Conservation (phyloP, 1,140 invertebrate genomes). For the Hestina assimilis region DNA sequence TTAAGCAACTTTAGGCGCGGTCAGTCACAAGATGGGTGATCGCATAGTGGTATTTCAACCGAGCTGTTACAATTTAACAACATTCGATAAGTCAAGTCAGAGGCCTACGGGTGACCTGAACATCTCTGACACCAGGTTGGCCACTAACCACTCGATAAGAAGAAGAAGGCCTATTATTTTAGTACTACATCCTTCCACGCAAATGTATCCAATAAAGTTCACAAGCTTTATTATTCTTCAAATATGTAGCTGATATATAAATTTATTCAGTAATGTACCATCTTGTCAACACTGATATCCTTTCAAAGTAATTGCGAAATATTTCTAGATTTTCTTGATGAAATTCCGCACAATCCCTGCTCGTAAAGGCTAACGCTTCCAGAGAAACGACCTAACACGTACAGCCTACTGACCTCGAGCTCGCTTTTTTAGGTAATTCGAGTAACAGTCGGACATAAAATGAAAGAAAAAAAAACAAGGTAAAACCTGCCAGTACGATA, state of each 20-base stretch:
- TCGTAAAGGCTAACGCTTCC: not conserved
- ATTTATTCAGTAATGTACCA: not conserved
- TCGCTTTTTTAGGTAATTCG: slow-evolving; percentile 23
- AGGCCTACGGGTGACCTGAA: no score
- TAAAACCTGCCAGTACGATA: not conserved
- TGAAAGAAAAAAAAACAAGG: slow-evolving; percentile 28
- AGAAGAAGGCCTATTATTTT: no score
- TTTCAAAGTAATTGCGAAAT: not conserved
- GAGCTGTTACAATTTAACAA: no score
- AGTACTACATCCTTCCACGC: no score
- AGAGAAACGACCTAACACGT: slow-evolving; percentile 30
- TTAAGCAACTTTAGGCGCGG: no score
- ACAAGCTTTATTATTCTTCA: not conserved
- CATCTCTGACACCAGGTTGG: no score
- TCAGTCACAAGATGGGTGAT: no score
- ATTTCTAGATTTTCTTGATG: slow-evolving; percentile 3
- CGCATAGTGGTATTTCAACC: no score
- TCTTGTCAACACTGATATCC: not conserved
- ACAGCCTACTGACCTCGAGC: slow-evolving; percentile 18
- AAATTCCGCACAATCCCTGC: not conserved
- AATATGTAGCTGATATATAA: not conserved
- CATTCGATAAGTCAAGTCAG: no score
- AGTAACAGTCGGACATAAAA: slow-evolving; percentile 16
- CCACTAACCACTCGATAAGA: no score
- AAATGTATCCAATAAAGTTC: no score